A percentile compares a stretch with the other conserved stretches of the same genome.
Evolutionary conservation across 2,113 vertebrate genomes (phyloP).

Genomic region (Sitta europaea): DNA sequence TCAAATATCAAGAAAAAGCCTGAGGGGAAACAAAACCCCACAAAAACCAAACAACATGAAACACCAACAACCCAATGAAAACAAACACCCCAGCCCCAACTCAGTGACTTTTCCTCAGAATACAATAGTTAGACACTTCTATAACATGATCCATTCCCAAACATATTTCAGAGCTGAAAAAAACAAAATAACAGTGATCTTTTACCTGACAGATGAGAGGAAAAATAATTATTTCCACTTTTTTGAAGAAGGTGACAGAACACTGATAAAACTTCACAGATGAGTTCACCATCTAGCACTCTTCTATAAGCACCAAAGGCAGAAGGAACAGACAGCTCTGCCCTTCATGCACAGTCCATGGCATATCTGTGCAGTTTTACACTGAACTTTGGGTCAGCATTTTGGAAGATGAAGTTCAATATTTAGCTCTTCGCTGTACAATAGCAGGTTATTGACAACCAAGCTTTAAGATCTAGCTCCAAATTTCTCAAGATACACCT

Average conservation of each 20-base stretch:
- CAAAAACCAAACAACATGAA: background rate
- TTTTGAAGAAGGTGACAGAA: background rate
- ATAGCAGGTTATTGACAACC: background rate
- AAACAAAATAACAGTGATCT: background rate
- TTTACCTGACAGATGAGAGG: background rate
- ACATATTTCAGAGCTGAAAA: background rate
- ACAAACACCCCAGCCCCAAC: accelerated
- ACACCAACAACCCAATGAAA: background rate
- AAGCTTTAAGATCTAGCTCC: background rate
- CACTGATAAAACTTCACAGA: background rate
- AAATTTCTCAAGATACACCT: background rate
- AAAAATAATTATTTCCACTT: background rate
- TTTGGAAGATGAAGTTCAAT: background rate
- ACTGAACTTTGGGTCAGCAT: background rate
- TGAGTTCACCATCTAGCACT: no score
- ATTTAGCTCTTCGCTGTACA: background rate
- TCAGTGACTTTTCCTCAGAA: background rate
- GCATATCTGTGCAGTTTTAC: background rate
- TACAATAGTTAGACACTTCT: background rate
- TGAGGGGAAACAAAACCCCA: accelerated
- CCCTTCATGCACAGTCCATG: background rate
- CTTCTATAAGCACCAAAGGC: background rate
- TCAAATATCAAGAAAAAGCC: background rate
- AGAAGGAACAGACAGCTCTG: background rate
- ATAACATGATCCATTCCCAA: background rate